Conservation (phyloP, 1,140 invertebrate genomes). For the Drosophila sproati region DNA sequence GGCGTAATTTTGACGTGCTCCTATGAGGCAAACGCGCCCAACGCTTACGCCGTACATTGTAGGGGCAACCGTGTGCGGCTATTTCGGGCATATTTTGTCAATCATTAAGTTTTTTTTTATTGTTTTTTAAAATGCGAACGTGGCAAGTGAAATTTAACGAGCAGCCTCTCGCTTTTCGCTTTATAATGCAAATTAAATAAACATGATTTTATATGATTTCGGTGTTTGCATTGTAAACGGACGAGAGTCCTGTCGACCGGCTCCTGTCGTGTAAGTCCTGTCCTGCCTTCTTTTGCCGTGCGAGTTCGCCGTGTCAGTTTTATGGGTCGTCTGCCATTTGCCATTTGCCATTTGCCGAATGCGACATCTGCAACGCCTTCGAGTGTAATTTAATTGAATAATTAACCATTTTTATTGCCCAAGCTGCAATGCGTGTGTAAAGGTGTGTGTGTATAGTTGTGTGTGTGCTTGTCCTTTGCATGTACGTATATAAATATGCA, state of each 20-base stretch:
- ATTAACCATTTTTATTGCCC: slow-evolving; percentile 79
- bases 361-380: slow-evolving; percentile 70
- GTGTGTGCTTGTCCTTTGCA: background rate
- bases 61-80: slow-evolving; percentile 20
- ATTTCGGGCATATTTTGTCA: slow-evolving; percentile 70
- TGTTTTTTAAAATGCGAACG: slow-evolving; percentile 76
- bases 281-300: slow-evolving; percentile 46
- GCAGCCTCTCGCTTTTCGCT: slow-evolving; percentile 21
- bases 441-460: background rate
- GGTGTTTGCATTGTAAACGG: background rate
- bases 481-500: slow-evolving; percentile 62
- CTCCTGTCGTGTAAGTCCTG: background rate
- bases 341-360: slow-evolving; percentile 71
- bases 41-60: background rate
- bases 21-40: slow-evolving; percentile 32
- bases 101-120: slow-evolving; percentile 77
- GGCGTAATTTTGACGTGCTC: slow-evolving; percentile 40
- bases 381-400: slow-evolving; percentile 83
- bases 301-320: slow-evolving; percentile 70
- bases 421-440: slow-evolving; percentile 34
- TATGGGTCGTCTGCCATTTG: slow-evolving; percentile 78
- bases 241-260: too few relatives aligned
- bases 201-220: slow-evolving; percentile 81
- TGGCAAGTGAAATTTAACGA: slow-evolving; percentile 67
- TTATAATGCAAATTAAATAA: slow-evolving; percentile 82